Evolutionary conservation across 2,797 vertebrate species (phyloP).

Genomic region (Cirrhinus mrigala): DNA sequence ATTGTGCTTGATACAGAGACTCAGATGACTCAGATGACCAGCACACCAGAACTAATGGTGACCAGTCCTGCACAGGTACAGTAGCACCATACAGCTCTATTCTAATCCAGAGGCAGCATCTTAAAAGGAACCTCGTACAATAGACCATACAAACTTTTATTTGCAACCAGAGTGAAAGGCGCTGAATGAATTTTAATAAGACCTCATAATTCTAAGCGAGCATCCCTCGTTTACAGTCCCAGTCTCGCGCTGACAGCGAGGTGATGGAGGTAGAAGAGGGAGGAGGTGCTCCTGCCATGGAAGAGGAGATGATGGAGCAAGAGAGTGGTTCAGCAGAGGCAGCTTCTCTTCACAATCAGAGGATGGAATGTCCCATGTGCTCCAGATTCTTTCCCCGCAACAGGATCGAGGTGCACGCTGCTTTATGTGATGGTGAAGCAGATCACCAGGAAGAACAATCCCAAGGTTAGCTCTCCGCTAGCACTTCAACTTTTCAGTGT

Average conservation of each 20-base stretch:
- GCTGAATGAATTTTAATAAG: not conserved
- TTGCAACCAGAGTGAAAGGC: not conserved
- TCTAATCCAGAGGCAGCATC: not conserved
- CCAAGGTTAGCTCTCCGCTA: slow-evolving; percentile 42
- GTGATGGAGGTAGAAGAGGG: slow-evolving; percentile 60
- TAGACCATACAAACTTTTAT: not conserved
- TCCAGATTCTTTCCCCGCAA: slow-evolving; percentile 77
- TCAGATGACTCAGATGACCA: slow-evolving; percentile 69
- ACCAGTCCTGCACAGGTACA: slow-evolving; percentile 60
- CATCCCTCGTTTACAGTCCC: not conserved
- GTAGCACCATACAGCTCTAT: not conserved
- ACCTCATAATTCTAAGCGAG: not conserved
- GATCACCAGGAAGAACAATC: slow-evolving; percentile 48
- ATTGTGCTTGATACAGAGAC: slow-evolving; percentile 68
- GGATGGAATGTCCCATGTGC: slow-evolving; percentile 88
- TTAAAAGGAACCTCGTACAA: not conserved
- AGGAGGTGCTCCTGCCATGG: not conserved
- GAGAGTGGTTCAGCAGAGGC: slow-evolving; percentile 19
- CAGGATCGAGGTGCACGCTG: slow-evolving; percentile 88
- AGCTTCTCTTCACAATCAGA: slow-evolving; percentile 1
- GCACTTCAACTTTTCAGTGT: not conserved
- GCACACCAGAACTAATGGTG: slow-evolving; percentile 65
- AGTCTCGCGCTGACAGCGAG: slow-evolving; percentile 50
- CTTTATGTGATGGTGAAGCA: slow-evolving; percentile 84
- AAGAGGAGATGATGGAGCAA: slow-evolving; percentile 33